A percentile compares a stretch with the other conserved stretches of the same genome.
These are phyloP conservation scores for Andricus quercusramuli DNA, from an alignment of 2,888 invertebrate species.

Conservation along the genomic window DNA sequence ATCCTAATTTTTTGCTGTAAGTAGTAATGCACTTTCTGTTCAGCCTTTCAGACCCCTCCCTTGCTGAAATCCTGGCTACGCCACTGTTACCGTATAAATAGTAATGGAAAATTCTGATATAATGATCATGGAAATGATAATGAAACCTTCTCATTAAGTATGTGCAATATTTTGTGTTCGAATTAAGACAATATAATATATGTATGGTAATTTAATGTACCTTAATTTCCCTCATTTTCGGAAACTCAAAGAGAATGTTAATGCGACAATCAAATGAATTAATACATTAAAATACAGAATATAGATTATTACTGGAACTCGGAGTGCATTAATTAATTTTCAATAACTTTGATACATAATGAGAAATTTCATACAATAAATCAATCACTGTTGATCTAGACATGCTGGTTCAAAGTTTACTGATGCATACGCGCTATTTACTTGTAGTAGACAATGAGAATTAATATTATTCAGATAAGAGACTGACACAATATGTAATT, in stretches of 20 bases:
- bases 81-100: too few relatives aligned
- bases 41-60: too few relatives aligned
- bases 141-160: too few relatives aligned
- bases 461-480: slow-evolving; percentile 11
- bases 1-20: too few relatives aligned
- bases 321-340: slow-evolving; percentile 10
- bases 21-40: too few relatives aligned
- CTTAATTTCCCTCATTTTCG: slow-evolving; percentile 5
- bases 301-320: slow-evolving; percentile 1
- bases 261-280: neutral
- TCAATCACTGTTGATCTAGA: slow-evolving; percentile 4
- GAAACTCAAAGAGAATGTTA: neutral
- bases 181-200: too few relatives aligned
- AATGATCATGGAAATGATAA: too few relatives aligned
- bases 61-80: too few relatives aligned
- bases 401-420: slow-evolving; percentile 8
- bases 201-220: neutral
- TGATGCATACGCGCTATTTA: neutral
- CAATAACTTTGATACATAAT: slow-evolving; percentile 34
- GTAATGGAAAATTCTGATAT: too few relatives aligned
- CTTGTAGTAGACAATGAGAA: neutral
- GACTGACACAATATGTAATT: neutral
- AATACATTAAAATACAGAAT: neutral
- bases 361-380: slow-evolving; percentile 28
- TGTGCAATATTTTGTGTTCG: too few relatives aligned